Evolutionary conservation across 2,113 vertebrate species (phyloP), one percentile per base, ranked within the genome.

Genomic region (Nestor notabilis): DNA sequence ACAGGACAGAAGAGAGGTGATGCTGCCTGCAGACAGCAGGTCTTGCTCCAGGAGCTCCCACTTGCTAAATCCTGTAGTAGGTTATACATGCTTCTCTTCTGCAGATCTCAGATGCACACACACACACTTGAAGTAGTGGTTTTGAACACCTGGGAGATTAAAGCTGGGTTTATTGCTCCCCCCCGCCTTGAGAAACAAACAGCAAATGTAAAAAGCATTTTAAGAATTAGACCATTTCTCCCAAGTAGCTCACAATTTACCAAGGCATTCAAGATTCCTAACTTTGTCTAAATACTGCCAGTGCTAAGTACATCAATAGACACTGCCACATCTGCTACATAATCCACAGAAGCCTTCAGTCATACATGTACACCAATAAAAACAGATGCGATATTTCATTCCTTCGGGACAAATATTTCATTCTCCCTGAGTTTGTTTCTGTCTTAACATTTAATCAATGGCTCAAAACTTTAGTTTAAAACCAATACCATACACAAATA

Each of bases 131-230:
- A 78, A 66, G 25, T 2, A 43, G 23, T 18, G 11, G 7, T 50
- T 91, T 74, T 8, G 2, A 60, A 92, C 83, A 53, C 37, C 29
- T 1, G 4, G 5, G 66, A 85, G 23, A 28, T 39, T 60, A 20
- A 83, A 50, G 33, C 10, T 63, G 43, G 43, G 91, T 96, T 96
- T 95, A 96, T n/a, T n/a, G n/a, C n/a, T n/a, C n/a, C n/a, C n/a
- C n/a, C n/a, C n/a, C n/a, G n/a, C n/a, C n/a, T n/a, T n/a, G n/a
- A n/a, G n/a, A 89, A 85, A 78, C 28, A 86, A 80, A 77, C 17
- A 83, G 17, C n/a, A 93, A 75, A 47, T 64, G 33, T 71, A 66
- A 80, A 78, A 66, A 75, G 60, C 50, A 81, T 60, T 83, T 83
- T 69, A 60, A 71, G 65, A 83, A 83, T 19, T 11, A 37, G 41